phyloP scores from a whole-genome alignment of 2,888 invertebrate species.

The Nipponacmea schrenckii region DNA sequence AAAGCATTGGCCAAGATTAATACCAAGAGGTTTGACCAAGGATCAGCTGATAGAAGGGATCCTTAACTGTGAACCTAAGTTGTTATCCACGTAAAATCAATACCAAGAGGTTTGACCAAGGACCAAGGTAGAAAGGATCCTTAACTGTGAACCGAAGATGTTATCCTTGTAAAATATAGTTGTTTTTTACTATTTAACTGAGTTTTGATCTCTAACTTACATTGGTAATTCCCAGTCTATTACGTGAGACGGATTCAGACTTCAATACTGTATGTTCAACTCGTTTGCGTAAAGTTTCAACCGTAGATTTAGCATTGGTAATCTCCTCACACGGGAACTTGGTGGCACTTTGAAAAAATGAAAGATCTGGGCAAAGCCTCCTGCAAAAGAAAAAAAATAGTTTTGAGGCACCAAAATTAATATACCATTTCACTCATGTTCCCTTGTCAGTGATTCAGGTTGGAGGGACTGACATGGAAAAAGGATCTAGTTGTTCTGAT shows the following conservation, averaged over 20 bases:
- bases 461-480: too few relatives aligned
- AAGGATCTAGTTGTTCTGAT: too few relatives aligned
- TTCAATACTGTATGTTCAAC: constrained; percentile 87
- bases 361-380: constrained; percentile 91
- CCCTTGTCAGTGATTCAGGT: too few relatives aligned
- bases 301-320: constrained; percentile 77
- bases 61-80: too few relatives aligned
- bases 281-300: constrained; percentile 86
- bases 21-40: too few relatives aligned
- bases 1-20: neutral
- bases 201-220: constrained; percentile 70
- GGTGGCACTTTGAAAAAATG: constrained; percentile 95
- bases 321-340: constrained; percentile 87
- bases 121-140: too few relatives aligned
- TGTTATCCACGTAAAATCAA: too few relatives aligned
- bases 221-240: constrained; percentile 89
- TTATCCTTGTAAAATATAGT: neutral
- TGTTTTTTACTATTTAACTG: neutral
- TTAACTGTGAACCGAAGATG: neutral
- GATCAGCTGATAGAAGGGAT: too few relatives aligned
- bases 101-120: too few relatives aligned
- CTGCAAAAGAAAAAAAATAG: constrained; percentile 67
- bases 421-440: too few relatives aligned
- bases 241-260: constrained; percentile 87
- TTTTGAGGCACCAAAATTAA: too few relatives aligned